phyloP scores from a whole-genome alignment of 2,797 vertebrate genomes.

The Borostomias antarcticus region DNA sequence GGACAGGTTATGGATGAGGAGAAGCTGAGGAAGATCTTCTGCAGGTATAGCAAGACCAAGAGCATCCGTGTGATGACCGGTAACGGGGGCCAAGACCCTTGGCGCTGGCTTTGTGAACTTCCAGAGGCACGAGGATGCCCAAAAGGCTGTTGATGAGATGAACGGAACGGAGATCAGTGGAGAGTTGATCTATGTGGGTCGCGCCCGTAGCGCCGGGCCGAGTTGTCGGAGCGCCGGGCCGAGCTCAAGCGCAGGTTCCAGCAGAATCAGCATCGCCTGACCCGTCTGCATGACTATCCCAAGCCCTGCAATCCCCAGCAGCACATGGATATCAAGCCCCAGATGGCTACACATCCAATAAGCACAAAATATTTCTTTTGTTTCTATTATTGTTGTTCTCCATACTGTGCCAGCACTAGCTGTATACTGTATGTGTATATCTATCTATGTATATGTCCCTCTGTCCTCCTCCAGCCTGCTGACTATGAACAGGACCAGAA shows the following conservation, averaged over 20 bases:
- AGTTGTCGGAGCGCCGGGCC: slow-evolving; percentile 82
- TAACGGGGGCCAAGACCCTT: not conserved
- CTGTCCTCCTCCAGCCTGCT: too few species aligned
- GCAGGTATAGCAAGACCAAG: not conserved
- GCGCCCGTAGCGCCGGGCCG: slow-evolving; percentile 81
- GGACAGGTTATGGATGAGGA: not conserved
- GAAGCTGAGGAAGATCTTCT: not conserved
- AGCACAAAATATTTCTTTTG: too few species aligned
- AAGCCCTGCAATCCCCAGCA: too few species aligned
- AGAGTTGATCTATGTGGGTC: slow-evolving; percentile 81
- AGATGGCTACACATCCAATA: too few species aligned
- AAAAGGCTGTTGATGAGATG: slow-evolving; percentile 84
- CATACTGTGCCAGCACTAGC: too few species aligned
- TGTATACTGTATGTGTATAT: too few species aligned
- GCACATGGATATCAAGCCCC: too few species aligned
- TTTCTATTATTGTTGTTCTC: too few species aligned
- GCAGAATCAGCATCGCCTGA: too few species aligned
- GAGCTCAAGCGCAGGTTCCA: not conserved
- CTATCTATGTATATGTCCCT: too few species aligned
- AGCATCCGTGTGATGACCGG: slow-evolving; percentile 3
- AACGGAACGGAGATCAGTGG: slow-evolving; percentile 84
- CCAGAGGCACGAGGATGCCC: slow-evolving; percentile 9
- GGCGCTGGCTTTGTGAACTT: not conserved
- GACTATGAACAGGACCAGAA: too few species aligned
- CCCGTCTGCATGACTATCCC: too few species aligned